A percentile compares a stretch with the other conserved stretches of the same genome.
Conservation (phyloP, 2,888 invertebrate species). For the Callyntrura guangdongensis region DNA sequence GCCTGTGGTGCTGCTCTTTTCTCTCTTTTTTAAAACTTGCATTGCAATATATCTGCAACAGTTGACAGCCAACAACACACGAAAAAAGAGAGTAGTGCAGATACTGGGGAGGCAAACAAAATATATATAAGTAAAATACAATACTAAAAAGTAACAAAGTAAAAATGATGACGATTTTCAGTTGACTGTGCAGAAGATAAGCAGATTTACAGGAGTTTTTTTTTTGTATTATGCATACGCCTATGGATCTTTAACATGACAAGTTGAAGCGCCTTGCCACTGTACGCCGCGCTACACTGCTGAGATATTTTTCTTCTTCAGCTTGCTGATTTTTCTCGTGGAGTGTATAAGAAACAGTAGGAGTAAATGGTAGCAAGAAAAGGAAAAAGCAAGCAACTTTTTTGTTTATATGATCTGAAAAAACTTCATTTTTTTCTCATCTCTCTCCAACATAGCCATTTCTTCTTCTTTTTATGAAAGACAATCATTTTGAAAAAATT, state of each 20-base stretch:
- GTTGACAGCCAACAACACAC: slow-evolving; percentile 73
- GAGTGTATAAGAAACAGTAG: not conserved
- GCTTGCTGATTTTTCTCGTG: slow-evolving; percentile 66
- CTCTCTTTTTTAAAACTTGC: slow-evolving; percentile 13
- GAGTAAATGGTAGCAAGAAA: not conserved
- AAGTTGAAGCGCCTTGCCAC: slow-evolving; percentile 49
- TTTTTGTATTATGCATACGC: not conserved
- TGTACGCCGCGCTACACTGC: slow-evolving; percentile 62
- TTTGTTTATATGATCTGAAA: not conserved
- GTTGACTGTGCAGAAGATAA: slow-evolving; percentile 12
- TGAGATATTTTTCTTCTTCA: slow-evolving; percentile 59
- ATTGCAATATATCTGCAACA: slow-evolving; percentile 69
- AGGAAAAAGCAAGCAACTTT: slow-evolving; percentile 35
- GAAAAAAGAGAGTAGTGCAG: slow-evolving; percentile 46
- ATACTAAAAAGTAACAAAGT: not conserved
- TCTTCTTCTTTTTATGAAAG: slow-evolving; percentile 32
- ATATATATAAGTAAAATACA: not conserved
- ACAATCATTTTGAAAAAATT: slow-evolving; percentile 55
- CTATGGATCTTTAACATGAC: slow-evolving; percentile 50
- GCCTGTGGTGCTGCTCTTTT: slow-evolving; percentile 54
- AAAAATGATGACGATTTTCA: slow-evolving; percentile 35
- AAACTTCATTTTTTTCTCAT: slow-evolving; percentile 13
- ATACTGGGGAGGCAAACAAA: not conserved
- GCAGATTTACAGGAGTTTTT: slow-evolving; percentile 22
- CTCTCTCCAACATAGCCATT: slow-evolving; percentile 43